Base-by-base conservation (phyloP, 2,888 invertebrate species). In the Hesperia comma region DNA sequence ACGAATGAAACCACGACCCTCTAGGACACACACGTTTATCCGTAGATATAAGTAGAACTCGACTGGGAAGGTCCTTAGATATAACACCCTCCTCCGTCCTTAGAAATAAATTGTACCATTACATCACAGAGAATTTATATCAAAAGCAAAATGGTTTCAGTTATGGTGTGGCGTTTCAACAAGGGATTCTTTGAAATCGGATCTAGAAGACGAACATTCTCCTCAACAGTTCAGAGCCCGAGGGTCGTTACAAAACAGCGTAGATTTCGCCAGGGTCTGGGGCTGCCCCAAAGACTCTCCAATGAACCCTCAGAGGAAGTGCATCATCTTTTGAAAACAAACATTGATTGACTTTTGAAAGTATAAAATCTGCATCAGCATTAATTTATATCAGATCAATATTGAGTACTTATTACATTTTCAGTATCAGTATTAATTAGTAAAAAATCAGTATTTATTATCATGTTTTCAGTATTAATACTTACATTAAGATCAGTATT, bases 111-210 rank as follows among this genome's bases (percentile, higher is more conserved):
- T 26, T 26, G 26, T 4, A 4, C 5, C 26, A 8, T 37, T 12
- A 12, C 3, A 8, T 10, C 10, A 8, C 10, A 3, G 12, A 37
- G 10, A 37, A 12, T 10, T 12, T 12, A 37, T 37, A 37, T 37
- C 37, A 1, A 10, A 37, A 37, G 89, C 26, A 32, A 26, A 14
- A 19, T 61, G 66, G 69, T 69, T 74, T 67, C 86, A 96, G 96
- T 92, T 97, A 12, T 98, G 98, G 98, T 98, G 98, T 82, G 97
- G 97, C 81, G 94, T 95, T 37, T 94, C 94, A 71, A 95, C 95
- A 41, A 89, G 88, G 32, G 94, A 94, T 37, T 94, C 95, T 0
- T 81, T 96, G 8, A 89, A 91, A 54, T 93, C 94, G 72, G 95
- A 96, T 68, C 80, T 96, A 3, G 92, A 94, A 67, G 97, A 97